Conservation (phyloP, 2,888 invertebrate genomes). For the Salpingus planirostris region DNA sequence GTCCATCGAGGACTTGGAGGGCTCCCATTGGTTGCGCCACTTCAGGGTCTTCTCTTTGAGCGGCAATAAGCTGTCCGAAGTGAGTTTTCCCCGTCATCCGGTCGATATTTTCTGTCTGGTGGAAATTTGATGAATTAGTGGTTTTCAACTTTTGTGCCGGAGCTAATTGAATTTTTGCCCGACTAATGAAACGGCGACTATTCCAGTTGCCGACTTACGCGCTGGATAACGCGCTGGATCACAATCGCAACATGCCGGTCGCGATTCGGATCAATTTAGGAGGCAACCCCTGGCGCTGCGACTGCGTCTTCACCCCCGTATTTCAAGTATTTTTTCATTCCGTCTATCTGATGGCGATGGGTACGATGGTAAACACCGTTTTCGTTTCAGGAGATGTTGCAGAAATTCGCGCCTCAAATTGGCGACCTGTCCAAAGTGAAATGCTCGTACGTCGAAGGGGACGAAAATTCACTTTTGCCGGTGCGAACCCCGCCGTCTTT, state of each 20-base stretch:
- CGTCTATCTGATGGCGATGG: neutral
- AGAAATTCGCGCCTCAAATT: constrained; percentile 62
- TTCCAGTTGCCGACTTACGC: constrained; percentile 69
- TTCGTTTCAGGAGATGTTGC: constrained; percentile 47
- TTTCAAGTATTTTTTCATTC: constrained; percentile 54
- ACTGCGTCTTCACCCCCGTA: constrained; percentile 69
- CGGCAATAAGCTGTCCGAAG: constrained; percentile 64
- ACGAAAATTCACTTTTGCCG: constrained; percentile 53
- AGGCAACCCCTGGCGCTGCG: constrained; percentile 75
- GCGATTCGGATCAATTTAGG: constrained; percentile 62
- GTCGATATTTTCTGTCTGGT: too few species aligned
- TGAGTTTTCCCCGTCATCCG: constrained; percentile 41
- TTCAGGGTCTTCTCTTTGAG: constrained; percentile 71
- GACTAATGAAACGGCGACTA: too few species aligned
- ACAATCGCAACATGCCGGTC: constrained; percentile 64
- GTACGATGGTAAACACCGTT: constrained; percentile 10
- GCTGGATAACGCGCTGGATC: constrained; percentile 66
- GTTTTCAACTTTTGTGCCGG: neutral
- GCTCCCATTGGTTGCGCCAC: constrained; percentile 66
- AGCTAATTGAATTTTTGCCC: too few species aligned
- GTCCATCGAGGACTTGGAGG: constrained; percentile 60
- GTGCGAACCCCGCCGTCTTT: too few species aligned
- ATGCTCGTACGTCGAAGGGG: constrained; percentile 55
- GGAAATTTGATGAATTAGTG: too few species aligned
- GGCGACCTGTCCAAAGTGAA: constrained; percentile 60